Evolutionary conservation across 2,797 vertebrate genomes (phyloP).

Genomic region (Xiphophorus birchmanni): DNA sequence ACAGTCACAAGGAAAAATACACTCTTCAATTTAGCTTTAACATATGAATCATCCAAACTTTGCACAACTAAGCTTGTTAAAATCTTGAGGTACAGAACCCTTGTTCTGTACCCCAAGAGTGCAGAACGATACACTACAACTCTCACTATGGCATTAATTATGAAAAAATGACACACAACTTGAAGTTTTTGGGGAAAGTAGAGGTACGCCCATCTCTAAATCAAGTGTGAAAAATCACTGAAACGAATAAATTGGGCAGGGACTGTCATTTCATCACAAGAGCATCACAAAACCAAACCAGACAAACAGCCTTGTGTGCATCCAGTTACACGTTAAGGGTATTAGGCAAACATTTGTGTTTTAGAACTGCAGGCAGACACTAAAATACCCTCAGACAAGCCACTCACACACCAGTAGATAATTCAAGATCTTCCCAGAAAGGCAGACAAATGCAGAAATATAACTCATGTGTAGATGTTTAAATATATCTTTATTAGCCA

Average conservation of each 20-base stretch:
- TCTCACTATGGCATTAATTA: not conserved
- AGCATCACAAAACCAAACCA: not conserved
- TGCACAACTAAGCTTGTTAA: not conserved
- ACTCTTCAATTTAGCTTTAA: not conserved
- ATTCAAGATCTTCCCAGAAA: not conserved
- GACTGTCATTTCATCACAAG: not conserved
- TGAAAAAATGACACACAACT: not conserved
- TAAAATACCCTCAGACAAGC: not conserved
- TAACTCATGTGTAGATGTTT: not conserved
- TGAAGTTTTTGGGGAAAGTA: not conserved
- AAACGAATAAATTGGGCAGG: not conserved
- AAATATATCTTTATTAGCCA: not conserved
- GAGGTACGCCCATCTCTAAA: not conserved
- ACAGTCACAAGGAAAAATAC: not conserved
- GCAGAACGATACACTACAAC: not conserved
- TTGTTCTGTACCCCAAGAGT: not conserved
- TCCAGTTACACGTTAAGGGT: not conserved
- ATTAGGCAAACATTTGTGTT: not conserved
- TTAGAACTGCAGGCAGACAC: not conserved
- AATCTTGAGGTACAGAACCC: not conserved
- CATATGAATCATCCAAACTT: not conserved
- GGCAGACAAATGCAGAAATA: not conserved
- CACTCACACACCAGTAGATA: not conserved
- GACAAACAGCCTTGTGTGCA: not conserved
- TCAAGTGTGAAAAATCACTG: not conserved